Evolutionary conservation across 2,113 vertebrate genomes (phyloP).

Genomic region (Thermophis baileyi): DNA sequence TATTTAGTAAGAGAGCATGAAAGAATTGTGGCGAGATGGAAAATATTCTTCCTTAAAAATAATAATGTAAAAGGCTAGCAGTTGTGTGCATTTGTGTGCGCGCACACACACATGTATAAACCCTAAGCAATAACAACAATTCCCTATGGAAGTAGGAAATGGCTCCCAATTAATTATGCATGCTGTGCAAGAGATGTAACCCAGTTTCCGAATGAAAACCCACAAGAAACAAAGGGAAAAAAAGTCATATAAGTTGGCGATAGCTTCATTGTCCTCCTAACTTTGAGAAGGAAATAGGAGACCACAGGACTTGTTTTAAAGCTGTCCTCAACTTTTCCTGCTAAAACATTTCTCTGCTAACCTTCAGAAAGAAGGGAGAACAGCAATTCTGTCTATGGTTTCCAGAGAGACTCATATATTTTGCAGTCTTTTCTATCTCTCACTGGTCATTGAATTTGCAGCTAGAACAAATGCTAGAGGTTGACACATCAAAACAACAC

Average conservation of each 20-base stretch:
- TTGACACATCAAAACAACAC: not conserved
- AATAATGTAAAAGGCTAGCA: slow-evolving; percentile 29
- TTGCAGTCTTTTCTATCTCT: slow-evolving; percentile 18
- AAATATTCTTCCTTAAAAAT: slow-evolving; percentile 4
- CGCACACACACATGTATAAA: not conserved
- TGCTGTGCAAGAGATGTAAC: slow-evolving; percentile 35
- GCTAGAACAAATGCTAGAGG: slow-evolving; percentile 43
- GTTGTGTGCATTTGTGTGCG: no score
- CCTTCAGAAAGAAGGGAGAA: slow-evolving; percentile 42
- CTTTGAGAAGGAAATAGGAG: slow-evolving; percentile 25
- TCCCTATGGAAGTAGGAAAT: slow-evolving; percentile 26
- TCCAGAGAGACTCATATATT: slow-evolving; percentile 32
- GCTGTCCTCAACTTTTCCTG: slow-evolving; percentile 41
- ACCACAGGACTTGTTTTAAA: slow-evolving; percentile 34
- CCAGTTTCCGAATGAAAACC: slow-evolving; percentile 8
- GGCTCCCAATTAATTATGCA: slow-evolving; percentile 58
- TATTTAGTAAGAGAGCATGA: not conserved
- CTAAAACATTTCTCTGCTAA: slow-evolving; percentile 53
- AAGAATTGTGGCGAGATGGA: not conserved
- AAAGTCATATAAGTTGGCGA: slow-evolving; percentile 46
- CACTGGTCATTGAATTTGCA: slow-evolving; percentile 10
- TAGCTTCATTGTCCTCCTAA: slow-evolving; percentile 57
- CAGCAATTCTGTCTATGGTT: slow-evolving; percentile 38
- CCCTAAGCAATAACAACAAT: slow-evolving; percentile 38
- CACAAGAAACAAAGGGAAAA: slow-evolving; percentile 24